phyloP scores from a whole-genome alignment of 2,797 vertebrate species.

The Spinus olivaceus region DNA sequence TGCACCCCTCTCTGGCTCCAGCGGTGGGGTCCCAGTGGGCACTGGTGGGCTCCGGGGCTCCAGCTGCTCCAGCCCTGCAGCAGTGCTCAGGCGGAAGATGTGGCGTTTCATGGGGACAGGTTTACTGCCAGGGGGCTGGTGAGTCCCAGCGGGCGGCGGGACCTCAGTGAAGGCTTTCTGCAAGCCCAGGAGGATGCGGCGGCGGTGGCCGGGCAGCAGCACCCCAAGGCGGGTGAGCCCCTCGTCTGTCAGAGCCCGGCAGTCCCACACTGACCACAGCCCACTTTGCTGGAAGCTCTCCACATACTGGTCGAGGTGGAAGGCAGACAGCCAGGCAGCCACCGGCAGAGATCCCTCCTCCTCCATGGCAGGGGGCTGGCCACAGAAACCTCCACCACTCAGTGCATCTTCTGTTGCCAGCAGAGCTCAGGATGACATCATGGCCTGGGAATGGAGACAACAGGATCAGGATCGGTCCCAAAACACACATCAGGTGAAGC shows the following conservation, averaged over 20 bases:
- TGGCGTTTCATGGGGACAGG: slow-evolving; percentile 86
- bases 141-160: fast-evolving
- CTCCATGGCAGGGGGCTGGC: slow-evolving; percentile 59
- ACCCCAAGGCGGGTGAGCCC: slow-evolving; percentile 82
- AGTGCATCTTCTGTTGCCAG: neutral
- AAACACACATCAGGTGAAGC: neutral
- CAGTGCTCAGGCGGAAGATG: slow-evolving; percentile 62
- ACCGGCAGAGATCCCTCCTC: slow-evolving; percentile 69
- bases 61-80: fast-evolving
- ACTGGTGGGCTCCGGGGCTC: neutral
- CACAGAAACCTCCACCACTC: neutral
- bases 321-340: slow-evolving; percentile 80
- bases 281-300: slow-evolving; percentile 75
- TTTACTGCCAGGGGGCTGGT: neutral
- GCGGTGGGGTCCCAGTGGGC: fast-evolving
- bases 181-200: slow-evolving; percentile 88
- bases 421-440: neutral
- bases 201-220: slow-evolving; percentile 84
- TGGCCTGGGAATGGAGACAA: neutral
- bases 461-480: neutral
- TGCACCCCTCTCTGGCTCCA: neutral
- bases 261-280: slow-evolving; percentile 75
- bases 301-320: slow-evolving; percentile 87
- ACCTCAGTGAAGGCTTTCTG: slow-evolving; percentile 58
- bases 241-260: slow-evolving; percentile 75